A percentile compares a stretch with the other conserved stretches of the same genome.
Conservation (phyloP, 2,888 invertebrate genomes). For the Sacculina carcini region DNA sequence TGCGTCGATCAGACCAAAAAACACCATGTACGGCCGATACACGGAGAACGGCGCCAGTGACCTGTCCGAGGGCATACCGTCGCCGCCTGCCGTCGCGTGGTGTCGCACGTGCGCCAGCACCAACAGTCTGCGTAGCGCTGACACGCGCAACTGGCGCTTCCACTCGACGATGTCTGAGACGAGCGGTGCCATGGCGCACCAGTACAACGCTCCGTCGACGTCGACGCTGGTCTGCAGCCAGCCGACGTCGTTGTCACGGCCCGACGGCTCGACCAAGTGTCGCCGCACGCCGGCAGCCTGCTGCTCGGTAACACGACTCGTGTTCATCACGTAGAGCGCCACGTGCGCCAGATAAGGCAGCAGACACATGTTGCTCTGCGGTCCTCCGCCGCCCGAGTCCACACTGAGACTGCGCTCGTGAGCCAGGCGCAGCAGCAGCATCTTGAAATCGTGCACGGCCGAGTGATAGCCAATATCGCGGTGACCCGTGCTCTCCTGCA, state of each 20-base stretch:
- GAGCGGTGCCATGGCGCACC: conserved; percentile 48
- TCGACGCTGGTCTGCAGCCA: conserved; percentile 57
- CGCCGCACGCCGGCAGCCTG: conserved; percentile 50
- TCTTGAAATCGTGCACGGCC: conserved; percentile 75
- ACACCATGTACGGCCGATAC: conserved; percentile 61
- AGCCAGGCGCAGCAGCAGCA: conserved; percentile 62
- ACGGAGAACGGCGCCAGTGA: conserved; percentile 38
- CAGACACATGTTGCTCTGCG: conserved; percentile 89
- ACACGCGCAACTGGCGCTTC: conserved; percentile 37
- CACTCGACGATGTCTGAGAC: conserved; percentile 51
- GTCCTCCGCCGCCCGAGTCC: conserved; percentile 88
- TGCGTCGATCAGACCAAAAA: conserved; percentile 58
- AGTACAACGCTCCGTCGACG: conserved; percentile 76
- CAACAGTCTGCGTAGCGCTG: conserved; percentile 47
- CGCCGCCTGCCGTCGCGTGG: conserved; percentile 26
- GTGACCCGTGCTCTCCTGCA: conserved; percentile 23
- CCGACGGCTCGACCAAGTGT: conserved; percentile 33
- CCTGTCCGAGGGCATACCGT: conserved; percentile 26
- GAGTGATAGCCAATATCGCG: conserved; percentile 49
- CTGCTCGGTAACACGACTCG: conserved; percentile 25
- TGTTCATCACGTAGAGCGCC: conserved; percentile 71
- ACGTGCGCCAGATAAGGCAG: conserved; percentile 80
- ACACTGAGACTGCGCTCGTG: conserved; percentile 88
- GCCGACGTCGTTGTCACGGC: no score
- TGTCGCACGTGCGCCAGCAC: conserved; percentile 48